A percentile compares a stretch with the other conserved stretches of the same genome.
Conservation (phyloP, 2,797 vertebrate species). For the Hirundo rustica region DNA sequence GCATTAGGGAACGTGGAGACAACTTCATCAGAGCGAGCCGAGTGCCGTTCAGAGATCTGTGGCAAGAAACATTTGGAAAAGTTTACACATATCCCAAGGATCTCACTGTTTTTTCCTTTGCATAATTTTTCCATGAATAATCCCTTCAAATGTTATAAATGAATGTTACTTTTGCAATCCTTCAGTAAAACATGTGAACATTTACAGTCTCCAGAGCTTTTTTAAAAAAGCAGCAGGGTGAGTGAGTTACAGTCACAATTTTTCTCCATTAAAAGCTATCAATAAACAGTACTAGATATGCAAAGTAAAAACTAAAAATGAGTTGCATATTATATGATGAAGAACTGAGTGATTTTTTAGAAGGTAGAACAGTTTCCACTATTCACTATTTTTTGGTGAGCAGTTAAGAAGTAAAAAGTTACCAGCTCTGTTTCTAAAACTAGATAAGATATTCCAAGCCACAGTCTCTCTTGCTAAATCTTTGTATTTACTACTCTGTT, state of each 20-base stretch:
- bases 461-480: conserved; percentile 15
- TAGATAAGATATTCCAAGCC: conserved; percentile 6
- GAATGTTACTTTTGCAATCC: conserved; percentile 75
- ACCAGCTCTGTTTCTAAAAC: conserved; percentile 16
- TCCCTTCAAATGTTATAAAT: conserved; percentile 75
- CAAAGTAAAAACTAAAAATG: neutral
- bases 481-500: conserved; percentile 12
- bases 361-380: neutral
- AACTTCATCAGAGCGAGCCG: conserved; percentile 30
- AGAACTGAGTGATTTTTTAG: neutral
- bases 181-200: conserved; percentile 74
- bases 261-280: conserved; percentile 42
- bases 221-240: conserved; percentile 37
- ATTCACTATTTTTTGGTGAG: neutral
- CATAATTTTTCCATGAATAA: conserved; percentile 84
- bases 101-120: conserved; percentile 78
- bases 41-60: conserved; percentile 64
- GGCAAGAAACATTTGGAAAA: conserved; percentile 78
- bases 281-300: conserved; percentile 17
- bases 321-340: neutral
- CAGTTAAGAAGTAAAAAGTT: conserved; percentile 19
- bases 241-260: conserved; percentile 58
- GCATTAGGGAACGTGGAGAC: conserved; percentile 32
- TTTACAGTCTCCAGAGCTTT: conserved; percentile 66
- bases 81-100: conserved; percentile 78